phyloP scores from a whole-genome alignment of 2,113 vertebrate species.

The Turdus rufiventris region DNA sequence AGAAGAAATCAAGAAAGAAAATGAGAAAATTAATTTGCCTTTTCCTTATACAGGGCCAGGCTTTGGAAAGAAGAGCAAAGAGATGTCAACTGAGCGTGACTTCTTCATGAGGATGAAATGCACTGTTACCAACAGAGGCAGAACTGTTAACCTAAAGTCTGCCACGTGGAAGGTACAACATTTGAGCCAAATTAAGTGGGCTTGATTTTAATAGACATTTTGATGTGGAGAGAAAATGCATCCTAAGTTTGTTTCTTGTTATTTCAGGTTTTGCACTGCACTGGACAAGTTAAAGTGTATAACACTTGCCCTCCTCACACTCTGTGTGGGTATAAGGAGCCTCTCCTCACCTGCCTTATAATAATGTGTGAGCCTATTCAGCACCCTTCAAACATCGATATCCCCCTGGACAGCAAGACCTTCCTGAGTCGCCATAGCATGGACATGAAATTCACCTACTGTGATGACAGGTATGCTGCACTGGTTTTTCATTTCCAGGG shows the following conservation, averaged over 20 bases:
- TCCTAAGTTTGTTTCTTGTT: neutral
- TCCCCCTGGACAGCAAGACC: conserved; percentile 87
- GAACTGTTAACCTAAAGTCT: conserved; percentile 90
- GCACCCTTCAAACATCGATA: conserved; percentile 90
- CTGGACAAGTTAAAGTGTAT: conserved; percentile 83
- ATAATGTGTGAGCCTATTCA: conserved; percentile 93
- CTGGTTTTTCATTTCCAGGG: neutral
- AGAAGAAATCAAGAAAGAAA: neutral
- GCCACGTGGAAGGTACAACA: conserved; percentile 90
- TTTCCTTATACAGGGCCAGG: conserved; percentile 65
- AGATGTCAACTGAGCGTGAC: conserved; percentile 79
- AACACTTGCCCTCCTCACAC: conserved; percentile 70
- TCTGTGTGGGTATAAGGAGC: conserved; percentile 89
- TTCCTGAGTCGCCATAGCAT: conserved; percentile 96
- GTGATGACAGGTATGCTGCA: conserved; percentile 85
- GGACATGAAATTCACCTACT: conserved; percentile 97
- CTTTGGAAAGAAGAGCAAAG: conserved; percentile 85
- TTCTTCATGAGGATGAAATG: conserved; percentile 97
- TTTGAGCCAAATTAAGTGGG: neutral
- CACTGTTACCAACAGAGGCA: conserved; percentile 87
- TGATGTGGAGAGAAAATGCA: neutral
- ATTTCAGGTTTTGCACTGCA: conserved; percentile 90
- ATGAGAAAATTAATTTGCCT: neutral
- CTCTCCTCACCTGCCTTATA: conserved; percentile 84
- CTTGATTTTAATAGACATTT: neutral